Evolutionary conservation across 2,888 invertebrate species (phyloP).

Genomic region (Sylvicola fuscatus): DNA sequence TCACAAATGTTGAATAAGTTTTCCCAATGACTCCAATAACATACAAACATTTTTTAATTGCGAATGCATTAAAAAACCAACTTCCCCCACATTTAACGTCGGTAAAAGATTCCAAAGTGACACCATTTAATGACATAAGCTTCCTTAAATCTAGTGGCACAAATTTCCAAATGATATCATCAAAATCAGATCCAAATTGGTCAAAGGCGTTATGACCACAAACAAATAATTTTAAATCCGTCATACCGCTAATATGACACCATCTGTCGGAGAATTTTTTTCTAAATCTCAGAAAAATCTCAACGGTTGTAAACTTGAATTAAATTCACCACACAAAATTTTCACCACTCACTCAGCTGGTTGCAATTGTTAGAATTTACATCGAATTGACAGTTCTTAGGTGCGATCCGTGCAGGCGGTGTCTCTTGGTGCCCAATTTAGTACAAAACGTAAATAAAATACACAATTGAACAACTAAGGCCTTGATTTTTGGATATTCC

Average conservation of each 20-base stretch:
- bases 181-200: constrained; percentile 13
- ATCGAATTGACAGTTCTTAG: too few species aligned
- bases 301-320: too few species aligned
- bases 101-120: not conserved
- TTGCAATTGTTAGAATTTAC: too few species aligned
- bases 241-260: constrained; percentile 1
- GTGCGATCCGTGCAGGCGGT: too few species aligned
- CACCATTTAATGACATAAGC: not conserved
- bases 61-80: constrained; percentile 18
- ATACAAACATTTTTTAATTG: constrained; percentile 10
- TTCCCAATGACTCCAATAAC: constrained; percentile 5
- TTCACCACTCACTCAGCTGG: too few species aligned
- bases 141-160: constrained; percentile 3
- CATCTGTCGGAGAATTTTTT: too few species aligned
- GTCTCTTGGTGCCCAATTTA: too few species aligned
- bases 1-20: constrained; percentile 9
- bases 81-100: constrained; percentile 8
- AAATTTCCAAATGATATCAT: constrained; percentile 2
- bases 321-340: too few species aligned
- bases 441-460: too few species aligned
- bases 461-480: too few species aligned
- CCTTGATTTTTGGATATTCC: too few species aligned
- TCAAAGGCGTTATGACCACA: constrained; percentile 23
- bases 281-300: too few species aligned
- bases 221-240: constrained; percentile 8